Percentiles rank a stretch among this genome's conserved stretches.
Conservation (phyloP, 2,113 vertebrate genomes). For the Cebidichthys violaceus region DNA sequence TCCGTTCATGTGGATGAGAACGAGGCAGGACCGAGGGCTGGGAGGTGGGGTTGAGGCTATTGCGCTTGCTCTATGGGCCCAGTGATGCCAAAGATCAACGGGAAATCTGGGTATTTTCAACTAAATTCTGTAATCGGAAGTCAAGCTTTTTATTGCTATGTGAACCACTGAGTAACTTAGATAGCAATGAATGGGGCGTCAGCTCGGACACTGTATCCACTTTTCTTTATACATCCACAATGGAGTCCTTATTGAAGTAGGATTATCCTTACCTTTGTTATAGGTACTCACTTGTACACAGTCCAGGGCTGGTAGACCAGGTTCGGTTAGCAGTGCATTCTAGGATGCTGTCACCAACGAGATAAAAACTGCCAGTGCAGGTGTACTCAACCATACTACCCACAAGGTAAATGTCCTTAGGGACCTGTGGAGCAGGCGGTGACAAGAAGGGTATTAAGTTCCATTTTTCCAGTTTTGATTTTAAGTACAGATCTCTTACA, state of each 20-base stretch:
- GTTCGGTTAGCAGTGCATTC: slow-evolving; percentile 82
- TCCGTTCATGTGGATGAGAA: too few species aligned
- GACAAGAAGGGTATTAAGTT: neutral
- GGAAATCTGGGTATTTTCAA: neutral
- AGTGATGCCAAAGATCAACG: neutral
- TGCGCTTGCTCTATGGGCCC: too few species aligned
- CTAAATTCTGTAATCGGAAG: neutral
- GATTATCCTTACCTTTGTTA: neutral
- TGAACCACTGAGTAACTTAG: neutral
- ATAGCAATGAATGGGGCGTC: neutral
- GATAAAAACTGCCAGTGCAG: slow-evolving; percentile 84
- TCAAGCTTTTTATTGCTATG: too few species aligned
- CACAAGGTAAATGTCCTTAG: slow-evolving; percentile 79
- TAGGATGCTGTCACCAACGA: slow-evolving; percentile 80
- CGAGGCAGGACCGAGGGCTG: too few species aligned
- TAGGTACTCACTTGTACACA: slow-evolving; percentile 50
- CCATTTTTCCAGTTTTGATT: neutral
- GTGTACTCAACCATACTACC: slow-evolving; percentile 85
- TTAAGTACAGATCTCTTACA: neutral
- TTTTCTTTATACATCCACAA: neutral
- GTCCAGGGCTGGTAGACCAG: slow-evolving; percentile 78
- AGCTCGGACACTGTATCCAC: neutral
- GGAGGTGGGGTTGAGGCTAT: neutral
- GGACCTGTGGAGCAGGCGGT: slow-evolving; percentile 47
- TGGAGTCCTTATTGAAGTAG: neutral